Conservation (phyloP, 2,113 vertebrate species). For the Menidia beryllina region DNA sequence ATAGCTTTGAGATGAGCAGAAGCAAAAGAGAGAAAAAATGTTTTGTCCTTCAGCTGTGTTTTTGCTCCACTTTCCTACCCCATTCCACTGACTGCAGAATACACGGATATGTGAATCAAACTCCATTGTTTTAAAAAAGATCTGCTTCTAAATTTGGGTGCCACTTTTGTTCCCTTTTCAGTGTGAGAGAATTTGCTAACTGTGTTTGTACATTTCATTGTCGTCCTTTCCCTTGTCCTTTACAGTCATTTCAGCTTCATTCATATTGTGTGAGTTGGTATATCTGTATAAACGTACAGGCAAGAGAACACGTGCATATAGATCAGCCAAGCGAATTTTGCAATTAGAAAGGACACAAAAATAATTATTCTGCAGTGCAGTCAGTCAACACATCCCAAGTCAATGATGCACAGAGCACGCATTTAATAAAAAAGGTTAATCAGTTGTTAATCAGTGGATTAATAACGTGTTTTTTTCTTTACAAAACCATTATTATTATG, state of each 20-base stretch:
- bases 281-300: constrained; percentile 67
- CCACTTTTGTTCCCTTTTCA: constrained; percentile 46
- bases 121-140: constrained; percentile 81
- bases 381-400: constrained; percentile 83
- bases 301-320: constrained; percentile 61
- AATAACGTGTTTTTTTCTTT: constrained; percentile 88
- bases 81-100: constrained; percentile 76
- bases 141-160: constrained; percentile 78
- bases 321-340: constrained; percentile 82
- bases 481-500: constrained; percentile 86
- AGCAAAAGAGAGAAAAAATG: constrained; percentile 64
- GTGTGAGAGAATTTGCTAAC: constrained; percentile 68
- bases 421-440: constrained; percentile 88
- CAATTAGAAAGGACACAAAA: constrained; percentile 86
- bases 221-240: constrained; percentile 60
- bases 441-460: constrained; percentile 88
- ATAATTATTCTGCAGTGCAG: constrained; percentile 84
- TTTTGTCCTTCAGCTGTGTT: constrained; percentile 81
- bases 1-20: constrained; percentile 81
- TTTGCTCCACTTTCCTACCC: constrained; percentile 72
- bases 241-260: constrained; percentile 61
- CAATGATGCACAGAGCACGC: constrained; percentile 84
- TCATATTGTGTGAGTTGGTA: constrained; percentile 53
- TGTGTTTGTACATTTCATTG: constrained; percentile 67
- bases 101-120: constrained; percentile 84